phyloP scores from a whole-genome alignment of 2,888 invertebrate genomes.

The Charanyca ferruginea region DNA sequence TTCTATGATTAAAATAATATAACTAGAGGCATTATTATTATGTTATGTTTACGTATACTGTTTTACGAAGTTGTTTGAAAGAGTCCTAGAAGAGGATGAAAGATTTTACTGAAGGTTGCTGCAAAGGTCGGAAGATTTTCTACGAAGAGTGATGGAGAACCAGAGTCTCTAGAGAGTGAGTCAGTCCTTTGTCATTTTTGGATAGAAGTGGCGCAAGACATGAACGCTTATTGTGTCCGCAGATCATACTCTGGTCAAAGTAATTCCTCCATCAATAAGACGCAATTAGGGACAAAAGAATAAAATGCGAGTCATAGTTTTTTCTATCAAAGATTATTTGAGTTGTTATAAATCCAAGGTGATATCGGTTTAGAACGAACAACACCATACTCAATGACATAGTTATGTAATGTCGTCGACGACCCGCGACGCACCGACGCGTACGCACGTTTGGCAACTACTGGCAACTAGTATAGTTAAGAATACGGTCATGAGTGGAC shows the following conservation, averaged over 20 bases:
- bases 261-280: background rate
- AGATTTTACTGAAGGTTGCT: background rate
- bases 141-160: too few species aligned
- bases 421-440: conserved; percentile 66
- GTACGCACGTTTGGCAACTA: conserved; percentile 77
- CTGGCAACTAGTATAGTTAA: conserved; percentile 70
- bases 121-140: background rate
- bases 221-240: too few species aligned
- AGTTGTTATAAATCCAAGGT: conserved; percentile 66
- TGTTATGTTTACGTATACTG: background rate
- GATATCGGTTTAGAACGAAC: conserved; percentile 68
- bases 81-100: background rate
- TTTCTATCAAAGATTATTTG: background rate
- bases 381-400: conserved; percentile 71
- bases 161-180: too few species aligned
- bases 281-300: background rate
- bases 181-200: background rate
- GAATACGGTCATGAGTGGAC: conserved; percentile 67
- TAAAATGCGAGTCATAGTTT: background rate
- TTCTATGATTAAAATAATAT: conserved; percentile 43
- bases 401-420: conserved; percentile 74
- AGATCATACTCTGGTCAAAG: background rate
- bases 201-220: too few species aligned
- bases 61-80: background rate
- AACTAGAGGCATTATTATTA: background rate